Evolutionary conservation across 2,888 invertebrate species (phyloP).

Genomic region (Flexamia atlantica): DNA sequence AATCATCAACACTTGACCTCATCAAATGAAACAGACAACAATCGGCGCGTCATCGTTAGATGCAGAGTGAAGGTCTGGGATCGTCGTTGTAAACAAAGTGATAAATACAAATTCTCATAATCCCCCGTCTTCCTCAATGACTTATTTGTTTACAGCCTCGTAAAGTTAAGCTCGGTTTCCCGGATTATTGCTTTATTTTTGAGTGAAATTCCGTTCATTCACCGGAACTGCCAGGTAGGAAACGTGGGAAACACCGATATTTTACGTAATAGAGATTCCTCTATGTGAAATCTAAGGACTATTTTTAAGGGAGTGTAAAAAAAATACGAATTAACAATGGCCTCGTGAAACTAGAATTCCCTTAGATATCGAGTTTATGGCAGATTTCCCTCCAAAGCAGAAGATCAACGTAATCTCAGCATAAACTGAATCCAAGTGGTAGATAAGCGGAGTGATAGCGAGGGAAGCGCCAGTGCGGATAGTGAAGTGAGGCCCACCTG

Average conservation of each 20-base stretch:
- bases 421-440: not conserved
- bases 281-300: no score
- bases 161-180: not conserved
- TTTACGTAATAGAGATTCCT: no score
- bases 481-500: not conserved
- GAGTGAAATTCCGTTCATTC: no score
- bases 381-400: not conserved
- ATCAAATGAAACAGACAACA: not conserved
- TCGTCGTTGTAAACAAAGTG: conserved; percentile 23
- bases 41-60: not conserved
- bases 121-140: not conserved
- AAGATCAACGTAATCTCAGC: conserved; percentile 18
- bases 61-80: not conserved
- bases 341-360: no score
- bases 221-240: no score
- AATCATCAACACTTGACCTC: not conserved
- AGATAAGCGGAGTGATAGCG: conserved; percentile 1
- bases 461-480: not conserved
- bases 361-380: no score
- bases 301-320: no score
- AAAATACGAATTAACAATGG: no score
- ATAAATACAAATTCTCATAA: conserved; percentile 7
- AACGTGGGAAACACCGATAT: no score
- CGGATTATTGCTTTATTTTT: no score
- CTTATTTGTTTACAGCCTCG: conserved; percentile 13